Base-by-base conservation (phyloP, 1,140 invertebrate genomes). In the Orius insidiosus region DNA sequence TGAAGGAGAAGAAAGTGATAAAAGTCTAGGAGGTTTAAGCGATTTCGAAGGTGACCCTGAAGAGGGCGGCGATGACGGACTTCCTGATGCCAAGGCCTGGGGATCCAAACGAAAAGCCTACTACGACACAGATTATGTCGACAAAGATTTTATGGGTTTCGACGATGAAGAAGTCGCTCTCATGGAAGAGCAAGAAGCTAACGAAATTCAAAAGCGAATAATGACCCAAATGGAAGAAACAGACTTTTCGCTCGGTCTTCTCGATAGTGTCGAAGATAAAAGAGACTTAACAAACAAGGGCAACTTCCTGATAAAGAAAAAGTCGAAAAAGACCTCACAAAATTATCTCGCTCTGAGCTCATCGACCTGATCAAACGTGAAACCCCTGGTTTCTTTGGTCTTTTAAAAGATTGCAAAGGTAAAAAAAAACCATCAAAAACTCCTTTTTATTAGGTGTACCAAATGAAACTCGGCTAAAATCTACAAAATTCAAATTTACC, bases 101-200 rank as follows among this genome's bases (percentile, higher is more conserved):
- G 87, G 88, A 8, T 76, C 75, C 54, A 80, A 80, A 49, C 80
- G 80, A 53, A 72, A 64, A 52, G 68, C 69, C 34, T 94, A 77
- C 62, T 89, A 88, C 62, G 76, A 78, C 36, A 84, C 86, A 1
- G 85, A 90, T 68, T 89, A 85, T 63, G 75, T 88, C 10, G 85
- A 90, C 67, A 70, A 78, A 53, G 85, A 90, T 65, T 86, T 80
- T 70, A 73, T 77, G 33, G 49, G 41, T 38, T 79, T 76, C 63
- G 74, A 80, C 56, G 74, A 81, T 57, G 74, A 79, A 54, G 72
- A 75, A 54, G 67, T 73, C 47, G 86, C 86, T 14, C 71, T 78
- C 50, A 65, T 80, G 52, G 86, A 92, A 65, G 85, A 90, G 63
- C 68, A 81, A 53, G 87, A 90, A 68, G 86, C 85, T 2, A 72